Evolutionary conservation across 2,888 invertebrate species (phyloP).

Genomic region (Drosophila gaucha): DNA sequence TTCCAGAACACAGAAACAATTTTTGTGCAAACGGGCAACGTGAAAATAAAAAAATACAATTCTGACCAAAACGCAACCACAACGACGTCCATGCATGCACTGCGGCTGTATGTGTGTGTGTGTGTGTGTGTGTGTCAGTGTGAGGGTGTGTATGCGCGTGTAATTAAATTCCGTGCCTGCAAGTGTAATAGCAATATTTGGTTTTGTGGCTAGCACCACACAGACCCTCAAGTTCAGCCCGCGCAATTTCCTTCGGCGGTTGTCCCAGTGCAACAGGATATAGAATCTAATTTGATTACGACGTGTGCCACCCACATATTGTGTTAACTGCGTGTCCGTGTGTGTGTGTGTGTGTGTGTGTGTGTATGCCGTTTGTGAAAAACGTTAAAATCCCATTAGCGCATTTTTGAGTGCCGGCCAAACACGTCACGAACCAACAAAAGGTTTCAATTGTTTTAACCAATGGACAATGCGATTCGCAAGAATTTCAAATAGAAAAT

Average conservation of each 20-base stretch:
- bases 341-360: slow-evolving; percentile 4
- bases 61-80: slow-evolving; percentile 40
- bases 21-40: slow-evolving; percentile 30
- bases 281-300: slow-evolving; percentile 70
- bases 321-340: slow-evolving; percentile 3
- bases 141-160: slow-evolving; percentile 37
- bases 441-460: slow-evolving; percentile 20
- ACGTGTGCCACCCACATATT: slow-evolving; percentile 31
- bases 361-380: slow-evolving; percentile 8
- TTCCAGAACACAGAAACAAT: slow-evolving; percentile 20
- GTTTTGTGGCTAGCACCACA: slow-evolving; percentile 57
- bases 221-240: slow-evolving; percentile 18
- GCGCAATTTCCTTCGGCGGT: slow-evolving; percentile 50
- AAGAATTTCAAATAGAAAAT: slow-evolving; percentile 4
- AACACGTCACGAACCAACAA: slow-evolving; percentile 31
- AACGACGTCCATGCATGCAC: slow-evolving; percentile 23
- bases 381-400: slow-evolving; percentile 48
- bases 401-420: slow-evolving; percentile 41
- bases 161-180: slow-evolving; percentile 77
- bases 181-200: slow-evolving; percentile 73
- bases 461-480: slow-evolving; percentile 6
- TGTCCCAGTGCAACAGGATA: slow-evolving; percentile 66
- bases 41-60: slow-evolving; percentile 8
- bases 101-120: neutral
- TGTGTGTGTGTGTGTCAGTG: slow-evolving; percentile 3